Base-by-base conservation (phyloP, 2,113 vertebrate species). In the Gobiocypris rarus region DNA sequence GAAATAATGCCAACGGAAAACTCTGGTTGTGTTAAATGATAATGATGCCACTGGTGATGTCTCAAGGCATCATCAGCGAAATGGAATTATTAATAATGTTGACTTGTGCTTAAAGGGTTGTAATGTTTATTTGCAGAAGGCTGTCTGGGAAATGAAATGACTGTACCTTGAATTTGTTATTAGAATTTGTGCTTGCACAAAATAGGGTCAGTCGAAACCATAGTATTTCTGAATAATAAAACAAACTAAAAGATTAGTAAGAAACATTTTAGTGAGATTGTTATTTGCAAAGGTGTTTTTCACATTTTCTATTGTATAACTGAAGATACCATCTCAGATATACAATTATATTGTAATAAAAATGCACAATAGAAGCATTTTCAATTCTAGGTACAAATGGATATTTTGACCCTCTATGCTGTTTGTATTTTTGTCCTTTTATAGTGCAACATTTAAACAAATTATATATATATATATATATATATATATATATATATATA, bases 81-180 rank as follows among this genome's bases (percentile, higher is more conserved):
- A 17, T 75, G 48, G 50, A 54, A 31, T 75, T 54, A 75, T 75
- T 75, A 75, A 75, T 54, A 31, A 75, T 52, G 50, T 75, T 75
- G 50, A 52, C 73, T 54, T 75, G 26, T 31, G 26, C 73, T 54
- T 75, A 54, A 31, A 75, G 73, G 43, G n/a, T 17, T 74, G 11
- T 50, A 50, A 28, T 28, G 24, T 74, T 24, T 50, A 22, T 70
- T 70, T 70, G 67, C 67, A 41, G 71, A 74, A 45, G 13, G 15
- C 26, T 75, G 73, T 31, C 73, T 75, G 24, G 26, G 8, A 75
- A 31, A 75, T 28, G 5, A 71, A 71, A 43, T 13, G 41, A 45
- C 41, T 26, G 41, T 24, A 45, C 69, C 6, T 71, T 70, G 67
- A 67, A 67, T 10, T 67, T 38, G 31, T 38, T 4, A 22, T 69